Evolutionary conservation across 1,140 invertebrate species (phyloP).

Genomic region (Aphis craccivora): DNA sequence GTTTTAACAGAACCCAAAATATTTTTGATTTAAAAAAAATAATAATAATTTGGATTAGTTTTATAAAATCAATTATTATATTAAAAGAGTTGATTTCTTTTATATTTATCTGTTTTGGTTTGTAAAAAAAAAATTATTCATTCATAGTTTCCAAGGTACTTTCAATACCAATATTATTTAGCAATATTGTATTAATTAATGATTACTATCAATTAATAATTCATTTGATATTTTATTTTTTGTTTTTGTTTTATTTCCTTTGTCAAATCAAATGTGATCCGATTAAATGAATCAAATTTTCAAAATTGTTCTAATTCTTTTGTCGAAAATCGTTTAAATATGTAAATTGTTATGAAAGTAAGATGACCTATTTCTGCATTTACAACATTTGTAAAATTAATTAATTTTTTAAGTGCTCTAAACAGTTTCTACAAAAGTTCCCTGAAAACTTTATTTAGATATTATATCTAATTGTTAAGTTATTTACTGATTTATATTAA

Average conservation of each 20-base stretch:
- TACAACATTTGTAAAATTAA: background rate
- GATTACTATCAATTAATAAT: background rate
- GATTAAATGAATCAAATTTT: background rate
- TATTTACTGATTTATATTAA: background rate
- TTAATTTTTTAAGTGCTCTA: background rate
- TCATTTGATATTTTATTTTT: background rate
- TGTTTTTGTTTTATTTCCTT: background rate
- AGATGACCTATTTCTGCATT: background rate
- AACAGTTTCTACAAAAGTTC: background rate
- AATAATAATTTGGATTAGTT: background rate
- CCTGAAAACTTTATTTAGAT: background rate
- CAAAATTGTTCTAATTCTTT: background rate
- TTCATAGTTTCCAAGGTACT: background rate
- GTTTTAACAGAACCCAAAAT: background rate
- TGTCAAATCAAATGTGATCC: background rate
- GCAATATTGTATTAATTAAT: background rate
- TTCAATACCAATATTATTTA: background rate
- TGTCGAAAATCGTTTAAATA: background rate
- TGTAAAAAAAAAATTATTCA: background rate
- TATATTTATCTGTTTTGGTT: conserved; percentile 19
- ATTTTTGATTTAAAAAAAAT: background rate
- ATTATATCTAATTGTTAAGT: background rate
- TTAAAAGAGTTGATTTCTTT: background rate
- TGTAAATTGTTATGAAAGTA: background rate
- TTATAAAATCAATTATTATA: background rate